phyloP scores from a whole-genome alignment of 2,113 vertebrate genomes.

The Boleophthalmus pectinirostris region DNA sequence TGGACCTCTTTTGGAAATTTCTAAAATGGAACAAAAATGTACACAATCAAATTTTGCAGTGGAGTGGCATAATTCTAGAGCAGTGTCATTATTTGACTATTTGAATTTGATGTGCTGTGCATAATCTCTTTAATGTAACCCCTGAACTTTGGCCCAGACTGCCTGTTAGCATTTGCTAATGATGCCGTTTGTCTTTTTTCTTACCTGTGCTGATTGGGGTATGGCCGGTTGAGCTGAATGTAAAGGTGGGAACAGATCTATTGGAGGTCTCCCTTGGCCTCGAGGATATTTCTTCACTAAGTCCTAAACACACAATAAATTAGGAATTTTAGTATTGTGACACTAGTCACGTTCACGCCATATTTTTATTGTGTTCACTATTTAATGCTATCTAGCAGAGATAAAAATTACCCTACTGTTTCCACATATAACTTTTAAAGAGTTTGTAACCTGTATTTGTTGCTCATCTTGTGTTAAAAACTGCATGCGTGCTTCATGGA shows the following conservation, averaged over 20 bases:
- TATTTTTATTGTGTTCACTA: not conserved
- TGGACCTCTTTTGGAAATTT: conserved; percentile 21
- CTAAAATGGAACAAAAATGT: conserved; percentile 29
- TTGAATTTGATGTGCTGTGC: too few relatives aligned
- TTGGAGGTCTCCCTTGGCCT: conserved; percentile 63
- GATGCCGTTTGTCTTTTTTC: too few relatives aligned
- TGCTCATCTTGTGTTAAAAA: conserved; percentile 82
- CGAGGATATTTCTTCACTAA: conserved; percentile 78
- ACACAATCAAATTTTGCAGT: not conserved
- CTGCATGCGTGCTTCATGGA: conserved; percentile 78
- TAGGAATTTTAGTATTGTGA: too few relatives aligned
- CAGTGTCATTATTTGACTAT: too few relatives aligned
- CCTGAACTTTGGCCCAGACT: too few relatives aligned
- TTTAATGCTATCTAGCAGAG: too few relatives aligned
- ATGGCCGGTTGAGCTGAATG: conserved; percentile 33
- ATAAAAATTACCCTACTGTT: not conserved
- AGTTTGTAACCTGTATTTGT: conserved; percentile 73
- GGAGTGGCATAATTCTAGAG: too few relatives aligned
- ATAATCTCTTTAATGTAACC: too few relatives aligned
- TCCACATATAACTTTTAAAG: not conserved
- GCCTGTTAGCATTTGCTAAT: too few relatives aligned
- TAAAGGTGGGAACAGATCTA: conserved; percentile 40
- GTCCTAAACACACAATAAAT: conserved; percentile 48
- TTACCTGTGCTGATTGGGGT: conserved; percentile 46
- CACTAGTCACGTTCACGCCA: not conserved